Conservation (phyloP, 2,113 vertebrate genomes). For the Halcyon senegalensis region DNA sequence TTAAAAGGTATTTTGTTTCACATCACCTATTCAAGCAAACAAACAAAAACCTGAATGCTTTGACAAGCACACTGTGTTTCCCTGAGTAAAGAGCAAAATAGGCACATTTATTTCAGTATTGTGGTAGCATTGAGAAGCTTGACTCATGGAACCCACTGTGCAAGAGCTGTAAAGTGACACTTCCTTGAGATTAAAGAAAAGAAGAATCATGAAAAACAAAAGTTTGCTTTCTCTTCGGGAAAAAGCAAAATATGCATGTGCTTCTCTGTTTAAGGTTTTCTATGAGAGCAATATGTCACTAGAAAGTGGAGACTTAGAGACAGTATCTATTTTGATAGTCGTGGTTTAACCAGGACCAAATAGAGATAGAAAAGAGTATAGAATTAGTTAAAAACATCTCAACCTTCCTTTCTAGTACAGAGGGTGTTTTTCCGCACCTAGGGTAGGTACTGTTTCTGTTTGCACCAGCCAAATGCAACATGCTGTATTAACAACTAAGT, state of each 20-base stretch:
- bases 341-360: neutral
- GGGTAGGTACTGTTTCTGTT: neutral
- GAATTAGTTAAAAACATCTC: neutral
- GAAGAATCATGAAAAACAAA: neutral
- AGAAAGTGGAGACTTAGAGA: neutral
- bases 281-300: neutral
- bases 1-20: neutral
- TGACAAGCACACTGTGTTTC: neutral
- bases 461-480: neutral
- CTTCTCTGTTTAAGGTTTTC: neutral
- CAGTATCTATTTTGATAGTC: neutral
- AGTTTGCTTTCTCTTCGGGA: neutral
- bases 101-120: neutral
- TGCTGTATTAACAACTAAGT: neutral
- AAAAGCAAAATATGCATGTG: neutral
- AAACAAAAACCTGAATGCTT: neutral
- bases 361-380: neutral
- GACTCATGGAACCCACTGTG: neutral
- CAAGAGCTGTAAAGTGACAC: neutral
- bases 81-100: neutral
- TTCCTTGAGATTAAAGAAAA: neutral
- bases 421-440: neutral
- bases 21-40: neutral
- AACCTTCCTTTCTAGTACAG: neutral
- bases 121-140: neutral